These are phyloP conservation scores for Drosophila malerkotliana DNA, from an alignment of 1,140 invertebrate species.

Conservation along the genomic window DNA sequence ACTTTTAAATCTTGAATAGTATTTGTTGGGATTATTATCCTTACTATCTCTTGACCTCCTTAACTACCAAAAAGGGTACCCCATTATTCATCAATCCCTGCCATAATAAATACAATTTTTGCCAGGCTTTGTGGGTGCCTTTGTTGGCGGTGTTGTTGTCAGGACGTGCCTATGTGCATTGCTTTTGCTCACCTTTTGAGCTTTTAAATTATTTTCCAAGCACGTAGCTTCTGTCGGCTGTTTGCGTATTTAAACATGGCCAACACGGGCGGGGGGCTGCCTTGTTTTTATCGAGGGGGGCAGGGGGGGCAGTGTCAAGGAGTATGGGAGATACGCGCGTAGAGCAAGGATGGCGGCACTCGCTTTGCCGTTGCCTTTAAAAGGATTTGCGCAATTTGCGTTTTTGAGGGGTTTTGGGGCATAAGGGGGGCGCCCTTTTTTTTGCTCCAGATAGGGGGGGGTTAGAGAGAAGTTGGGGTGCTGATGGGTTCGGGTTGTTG, in stretches of 20 bases:
- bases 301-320: conserved; percentile 1
- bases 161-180: conserved; percentile 79
- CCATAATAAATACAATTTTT: conserved; percentile 36
- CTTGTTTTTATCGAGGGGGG: background rate
- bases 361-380: conserved; percentile 73
- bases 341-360: conserved; percentile 45
- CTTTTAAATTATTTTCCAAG: conserved; percentile 83
- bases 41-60: too few relatives aligned
- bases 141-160: conserved; percentile 32
- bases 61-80: conserved; percentile 25
- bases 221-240: conserved; percentile 79
- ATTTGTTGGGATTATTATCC: too few relatives aligned
- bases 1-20: too few relatives aligned
- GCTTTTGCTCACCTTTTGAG: conserved; percentile 83
- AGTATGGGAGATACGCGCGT: conserved; percentile 53
- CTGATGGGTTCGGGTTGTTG: conserved; percentile 60
- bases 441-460: background rate
- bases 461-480: conserved; percentile 9
- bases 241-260: conserved; percentile 81
- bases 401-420: conserved; percentile 26
- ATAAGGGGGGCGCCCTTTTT: conserved; percentile 9
- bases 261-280: conserved; percentile 3
- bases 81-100: conserved; percentile 27
- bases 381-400: conserved; percentile 80
- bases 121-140: conserved; percentile 35